A percentile compares a stretch with the other conserved stretches of the same genome.
These are phyloP conservation scores for Ammodytes marinus DNA, from an alignment of 2,113 vertebrate genomes.

Conservation along the genomic window DNA sequence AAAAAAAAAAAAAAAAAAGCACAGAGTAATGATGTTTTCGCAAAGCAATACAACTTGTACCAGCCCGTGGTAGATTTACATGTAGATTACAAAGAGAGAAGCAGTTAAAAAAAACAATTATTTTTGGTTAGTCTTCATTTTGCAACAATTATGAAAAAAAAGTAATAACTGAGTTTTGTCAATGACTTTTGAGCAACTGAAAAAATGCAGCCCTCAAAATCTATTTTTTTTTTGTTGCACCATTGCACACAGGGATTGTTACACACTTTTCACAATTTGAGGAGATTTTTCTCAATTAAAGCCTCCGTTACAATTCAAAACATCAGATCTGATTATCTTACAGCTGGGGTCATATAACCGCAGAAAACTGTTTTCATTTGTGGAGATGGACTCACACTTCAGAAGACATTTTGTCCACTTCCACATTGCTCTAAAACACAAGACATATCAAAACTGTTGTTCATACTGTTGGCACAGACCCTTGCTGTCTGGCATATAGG, in stretches of 20 bases:
- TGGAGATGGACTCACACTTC: background rate
- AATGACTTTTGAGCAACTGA: background rate
- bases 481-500: background rate
- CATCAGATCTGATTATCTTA: constrained; percentile 28
- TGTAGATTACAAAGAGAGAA: constrained; percentile 8
- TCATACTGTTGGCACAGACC: background rate
- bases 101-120: background rate
- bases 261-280: background rate
- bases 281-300: background rate
- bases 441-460: background rate
- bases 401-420: background rate
- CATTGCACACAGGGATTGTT: background rate
- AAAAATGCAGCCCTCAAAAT: background rate
- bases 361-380: background rate
- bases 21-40: constrained; percentile 23
- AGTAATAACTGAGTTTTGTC: background rate
- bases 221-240: background rate
- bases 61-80: constrained; percentile 34
- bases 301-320: constrained; percentile 6
- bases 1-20: constrained; percentile 18
- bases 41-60: constrained; percentile 44
- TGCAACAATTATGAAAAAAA: constrained; percentile 15
- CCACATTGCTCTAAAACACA: background rate
- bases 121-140: constrained; percentile 50
- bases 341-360: background rate